Percentiles rank a stretch among this genome's conserved stretches.
Evolutionary conservation across 2,797 vertebrate genomes (phyloP).

Genomic region (Crenuchus spilurus): DNA sequence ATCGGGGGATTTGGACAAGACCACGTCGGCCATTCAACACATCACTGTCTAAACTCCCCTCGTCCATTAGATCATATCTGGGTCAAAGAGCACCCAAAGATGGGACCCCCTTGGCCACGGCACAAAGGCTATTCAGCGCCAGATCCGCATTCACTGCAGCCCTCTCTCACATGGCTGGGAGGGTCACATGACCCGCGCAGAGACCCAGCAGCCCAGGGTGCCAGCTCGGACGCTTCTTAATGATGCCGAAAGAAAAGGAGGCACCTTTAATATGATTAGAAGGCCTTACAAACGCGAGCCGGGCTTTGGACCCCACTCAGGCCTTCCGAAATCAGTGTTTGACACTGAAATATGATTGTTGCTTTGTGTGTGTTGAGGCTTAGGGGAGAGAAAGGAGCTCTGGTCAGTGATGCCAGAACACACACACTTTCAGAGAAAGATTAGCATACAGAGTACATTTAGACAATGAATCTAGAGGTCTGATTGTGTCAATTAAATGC

Average conservation of each 20-base stretch:
- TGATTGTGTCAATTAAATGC: too few relatives aligned
- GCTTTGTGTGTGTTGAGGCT: not conserved
- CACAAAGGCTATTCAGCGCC: conserved; percentile 76
- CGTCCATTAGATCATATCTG: conserved; percentile 82
- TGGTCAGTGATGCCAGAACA: not conserved
- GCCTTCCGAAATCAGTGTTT: conserved; percentile 32
- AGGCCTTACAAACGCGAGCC: conserved; percentile 17
- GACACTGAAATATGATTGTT: conserved; percentile 38
- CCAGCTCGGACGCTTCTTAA: conserved; percentile 13
- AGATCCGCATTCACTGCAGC: conserved; percentile 54
- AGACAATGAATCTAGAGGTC: too few relatives aligned
- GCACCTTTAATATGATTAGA: conserved; percentile 49
- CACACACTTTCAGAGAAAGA: not conserved
- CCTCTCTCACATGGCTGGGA: conserved; percentile 34
- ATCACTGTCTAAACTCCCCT: conserved; percentile 68
- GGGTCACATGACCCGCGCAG: conserved; percentile 43
- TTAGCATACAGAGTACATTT: too few relatives aligned
- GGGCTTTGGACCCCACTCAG: conserved; percentile 24
- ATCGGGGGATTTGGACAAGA: conserved; percentile 60
- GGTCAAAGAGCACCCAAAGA: conserved; percentile 83
- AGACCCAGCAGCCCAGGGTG: conserved; percentile 12
- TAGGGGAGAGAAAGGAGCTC: not conserved
- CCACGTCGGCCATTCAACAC: conserved; percentile 62
- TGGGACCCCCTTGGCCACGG: conserved; percentile 60
- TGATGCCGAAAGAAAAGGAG: conserved; percentile 12